Conservation (phyloP, 2,888 invertebrate genomes). For the Teleiodes luculella region DNA sequence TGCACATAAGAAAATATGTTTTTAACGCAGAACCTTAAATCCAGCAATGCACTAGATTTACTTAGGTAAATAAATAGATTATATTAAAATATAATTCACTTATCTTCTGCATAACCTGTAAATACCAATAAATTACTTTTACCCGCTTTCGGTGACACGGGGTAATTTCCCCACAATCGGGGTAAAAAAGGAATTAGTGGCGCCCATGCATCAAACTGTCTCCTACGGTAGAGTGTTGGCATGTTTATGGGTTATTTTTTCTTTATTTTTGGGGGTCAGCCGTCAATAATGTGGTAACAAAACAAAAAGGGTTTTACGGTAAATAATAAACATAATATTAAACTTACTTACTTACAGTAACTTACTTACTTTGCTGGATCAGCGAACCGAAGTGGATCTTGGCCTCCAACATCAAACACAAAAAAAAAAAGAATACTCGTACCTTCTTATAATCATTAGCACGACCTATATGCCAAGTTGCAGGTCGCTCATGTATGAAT, state of each 20-base stretch:
- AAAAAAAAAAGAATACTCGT: too few species aligned
- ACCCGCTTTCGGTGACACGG: slow-evolving; percentile 20
- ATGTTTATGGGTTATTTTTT: slow-evolving; percentile 48
- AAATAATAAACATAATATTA: not conserved
- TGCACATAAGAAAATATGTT: too few species aligned
- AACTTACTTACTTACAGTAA: not conserved
- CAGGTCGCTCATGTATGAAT: too few species aligned
- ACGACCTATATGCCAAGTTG: too few species aligned
- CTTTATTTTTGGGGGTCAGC: slow-evolving; percentile 37
- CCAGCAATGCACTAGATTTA: too few species aligned
- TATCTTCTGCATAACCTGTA: slow-evolving; percentile 11
- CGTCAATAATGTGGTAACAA: not conserved
- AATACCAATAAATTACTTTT: slow-evolving; percentile 16
- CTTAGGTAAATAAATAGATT: too few species aligned
- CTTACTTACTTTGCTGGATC: too few species aligned
- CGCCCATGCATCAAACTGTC: slow-evolving; percentile 51
- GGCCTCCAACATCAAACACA: too few species aligned
- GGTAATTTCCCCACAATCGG: slow-evolving; percentile 42
- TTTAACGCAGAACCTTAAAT: too few species aligned
- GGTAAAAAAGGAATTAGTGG: slow-evolving; percentile 49
- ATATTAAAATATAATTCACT: not conserved
- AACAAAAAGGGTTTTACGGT: too few species aligned
- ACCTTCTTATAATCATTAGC: too few species aligned
- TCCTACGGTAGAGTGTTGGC: slow-evolving; percentile 30
- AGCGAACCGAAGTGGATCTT: too few species aligned